phyloP scores from a whole-genome alignment of 2,888 invertebrate species.

The Orthosia incerta region DNA sequence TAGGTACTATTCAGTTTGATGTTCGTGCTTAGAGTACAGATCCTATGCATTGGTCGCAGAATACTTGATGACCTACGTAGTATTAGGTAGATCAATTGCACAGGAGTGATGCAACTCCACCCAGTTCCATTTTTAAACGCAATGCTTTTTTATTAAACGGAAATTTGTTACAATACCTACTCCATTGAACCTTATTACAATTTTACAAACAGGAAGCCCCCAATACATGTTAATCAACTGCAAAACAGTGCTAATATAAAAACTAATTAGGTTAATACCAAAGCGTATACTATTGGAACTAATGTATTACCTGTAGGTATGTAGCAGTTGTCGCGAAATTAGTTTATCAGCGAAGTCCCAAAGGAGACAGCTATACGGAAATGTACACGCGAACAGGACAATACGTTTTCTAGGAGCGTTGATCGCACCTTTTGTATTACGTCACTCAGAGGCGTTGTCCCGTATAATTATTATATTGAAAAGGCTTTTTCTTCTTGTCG shows the following conservation, averaged over 20 bases:
- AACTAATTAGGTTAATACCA: slow-evolving; percentile 76
- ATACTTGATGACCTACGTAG: not conserved
- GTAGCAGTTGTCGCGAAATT: slow-evolving; percentile 68
- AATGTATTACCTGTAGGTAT: slow-evolving; percentile 24
- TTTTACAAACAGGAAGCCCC: slow-evolving; percentile 28
- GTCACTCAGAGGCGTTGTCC: slow-evolving; percentile 31
- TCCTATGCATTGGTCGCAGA: not conserved
- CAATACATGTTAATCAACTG: slow-evolving; percentile 53
- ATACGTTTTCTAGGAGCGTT: slow-evolving; percentile 35
- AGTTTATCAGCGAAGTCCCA: slow-evolving; percentile 69
- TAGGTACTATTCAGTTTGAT: not conserved
- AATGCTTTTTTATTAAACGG: not conserved
- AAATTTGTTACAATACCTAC: not conserved
- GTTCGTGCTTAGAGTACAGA: not conserved
- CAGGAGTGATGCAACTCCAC: not conserved
- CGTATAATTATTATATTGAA: not conserved
- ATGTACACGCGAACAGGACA: slow-evolving; percentile 65
- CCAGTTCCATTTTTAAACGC: not conserved
- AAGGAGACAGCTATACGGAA: slow-evolving; percentile 52
- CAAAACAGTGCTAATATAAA: slow-evolving; percentile 65
- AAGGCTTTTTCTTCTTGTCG: not conserved
- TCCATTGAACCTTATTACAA: slow-evolving; percentile 27
- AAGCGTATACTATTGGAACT: slow-evolving; percentile 63
- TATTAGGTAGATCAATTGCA: not conserved
- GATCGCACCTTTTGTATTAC: slow-evolving; percentile 53